These are phyloP conservation scores for Drosophila pseudoananassae DNA, from an alignment of 1,140 invertebrate species.

Conservation along the genomic window DNA sequence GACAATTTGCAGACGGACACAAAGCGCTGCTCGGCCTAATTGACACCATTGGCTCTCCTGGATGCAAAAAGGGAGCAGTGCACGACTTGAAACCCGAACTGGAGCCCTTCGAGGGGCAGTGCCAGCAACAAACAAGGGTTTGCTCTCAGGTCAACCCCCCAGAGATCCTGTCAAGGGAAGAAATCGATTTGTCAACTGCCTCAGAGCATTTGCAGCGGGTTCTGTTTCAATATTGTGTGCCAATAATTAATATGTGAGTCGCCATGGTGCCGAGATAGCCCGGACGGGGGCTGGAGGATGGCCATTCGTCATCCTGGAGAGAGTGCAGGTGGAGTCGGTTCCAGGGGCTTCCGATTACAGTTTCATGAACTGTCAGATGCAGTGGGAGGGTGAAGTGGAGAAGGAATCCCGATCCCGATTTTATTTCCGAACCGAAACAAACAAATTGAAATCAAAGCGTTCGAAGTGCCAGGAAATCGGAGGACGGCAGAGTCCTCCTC, in stretches of 20 bases:
- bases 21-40: slow-evolving; percentile 38
- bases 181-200: slow-evolving; percentile 45
- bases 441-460: slow-evolving; percentile 46
- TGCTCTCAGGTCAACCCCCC: slow-evolving; percentile 8
- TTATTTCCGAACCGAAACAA: slow-evolving; percentile 5
- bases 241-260: slow-evolving; percentile 45
- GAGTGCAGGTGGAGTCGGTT: slow-evolving; percentile 2
- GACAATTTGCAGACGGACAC: slow-evolving; percentile 33
- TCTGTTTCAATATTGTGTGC: slow-evolving; percentile 36
- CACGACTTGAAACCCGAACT: slow-evolving; percentile 18
- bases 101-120: not conserved
- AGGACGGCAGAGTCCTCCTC: slow-evolving; percentile 2
- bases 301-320: slow-evolving; percentile 7
- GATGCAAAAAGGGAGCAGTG: not conserved
- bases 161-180: not conserved
- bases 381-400: not conserved
- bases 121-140: slow-evolving; percentile 1
- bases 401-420: slow-evolving; percentile 5
- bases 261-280: slow-evolving; percentile 9
- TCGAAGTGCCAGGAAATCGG: slow-evolving; percentile 16
- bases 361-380: slow-evolving; percentile 22
- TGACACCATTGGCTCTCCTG: slow-evolving; percentile 32
- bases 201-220: slow-evolving; percentile 21
- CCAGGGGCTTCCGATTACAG: slow-evolving; percentile 28
- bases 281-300: not conserved